phyloP scores from a whole-genome alignment of 2,888 invertebrate genomes.

The Alviniconcha strummeri region DNA sequence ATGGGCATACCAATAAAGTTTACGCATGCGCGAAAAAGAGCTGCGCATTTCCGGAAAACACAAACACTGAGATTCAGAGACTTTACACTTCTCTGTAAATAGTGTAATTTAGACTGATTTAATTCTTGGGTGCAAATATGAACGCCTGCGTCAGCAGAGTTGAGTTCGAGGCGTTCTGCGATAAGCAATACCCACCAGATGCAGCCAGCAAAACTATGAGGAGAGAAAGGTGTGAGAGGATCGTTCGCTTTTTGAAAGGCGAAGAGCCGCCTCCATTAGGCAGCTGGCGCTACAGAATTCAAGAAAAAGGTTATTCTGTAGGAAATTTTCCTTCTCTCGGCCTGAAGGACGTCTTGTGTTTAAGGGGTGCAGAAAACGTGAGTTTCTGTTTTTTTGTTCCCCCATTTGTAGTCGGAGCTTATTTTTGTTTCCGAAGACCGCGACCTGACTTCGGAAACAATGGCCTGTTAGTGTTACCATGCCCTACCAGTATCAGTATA shows the following conservation, averaged over 20 bases:
- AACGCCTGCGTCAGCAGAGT: not conserved
- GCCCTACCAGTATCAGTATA: too few relatives aligned
- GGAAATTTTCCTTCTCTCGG: slow-evolving; percentile 1
- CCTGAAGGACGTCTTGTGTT: slow-evolving; percentile 7
- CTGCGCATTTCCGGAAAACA: too few relatives aligned
- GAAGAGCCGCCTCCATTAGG: slow-evolving; percentile 1
- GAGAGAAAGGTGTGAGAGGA: not conserved
- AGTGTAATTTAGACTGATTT: too few relatives aligned
- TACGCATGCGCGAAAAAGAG: too few relatives aligned
- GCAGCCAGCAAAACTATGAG: not conserved
- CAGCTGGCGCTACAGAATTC: slow-evolving; percentile 14
- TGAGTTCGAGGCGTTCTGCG: slow-evolving; percentile 12
- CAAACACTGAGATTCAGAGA: too few relatives aligned
- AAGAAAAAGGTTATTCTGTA: slow-evolving; percentile 5
- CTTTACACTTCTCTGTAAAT: too few relatives aligned
- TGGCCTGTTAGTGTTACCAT: too few relatives aligned
- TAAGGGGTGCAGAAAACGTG: not conserved
- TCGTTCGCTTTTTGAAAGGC: not conserved
- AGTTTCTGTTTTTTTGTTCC: not conserved
- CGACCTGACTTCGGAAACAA: too few relatives aligned
- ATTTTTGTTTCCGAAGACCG: too few relatives aligned
- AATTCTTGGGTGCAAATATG: too few relatives aligned
- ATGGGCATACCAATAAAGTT: too few relatives aligned
- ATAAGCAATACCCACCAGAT: slow-evolving; percentile 6
- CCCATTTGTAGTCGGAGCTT: too few relatives aligned